These are phyloP conservation scores for Notocelia uddmanniana DNA, from an alignment of 2,888 invertebrate species.

Conservation along the genomic window DNA sequence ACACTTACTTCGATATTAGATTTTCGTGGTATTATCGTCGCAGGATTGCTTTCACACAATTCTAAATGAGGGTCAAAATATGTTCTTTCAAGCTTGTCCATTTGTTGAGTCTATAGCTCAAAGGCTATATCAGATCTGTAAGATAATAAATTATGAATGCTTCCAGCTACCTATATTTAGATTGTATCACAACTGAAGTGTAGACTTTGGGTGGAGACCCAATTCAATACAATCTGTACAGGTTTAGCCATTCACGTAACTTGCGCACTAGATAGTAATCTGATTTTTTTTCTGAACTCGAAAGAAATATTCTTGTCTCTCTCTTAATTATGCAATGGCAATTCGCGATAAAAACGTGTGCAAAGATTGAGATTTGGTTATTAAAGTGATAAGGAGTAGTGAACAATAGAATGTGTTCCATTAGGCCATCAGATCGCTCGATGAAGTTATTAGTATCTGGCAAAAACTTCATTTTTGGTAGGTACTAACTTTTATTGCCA, in stretches of 20 bases:
- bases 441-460: not conserved
- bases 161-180: not conserved
- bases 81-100: too few relatives aligned
- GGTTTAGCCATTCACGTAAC: not conserved
- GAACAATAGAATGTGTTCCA: not conserved
- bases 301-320: not conserved
- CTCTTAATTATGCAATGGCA: constrained; percentile 8
- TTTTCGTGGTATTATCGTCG: too few relatives aligned
- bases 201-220: not conserved
- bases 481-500: too few relatives aligned
- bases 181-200: not conserved
- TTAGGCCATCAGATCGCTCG: not conserved
- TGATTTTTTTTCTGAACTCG: not conserved
- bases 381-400: not conserved
- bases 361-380: constrained; percentile 1
- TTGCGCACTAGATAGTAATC: constrained; percentile 11
- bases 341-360: constrained; percentile 18
- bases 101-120: not conserved
- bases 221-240: not conserved
- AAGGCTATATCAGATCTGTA: not conserved
- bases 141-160: not conserved
- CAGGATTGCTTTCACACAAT: too few relatives aligned
- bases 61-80: too few relatives aligned
- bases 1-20: too few relatives aligned
- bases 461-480: too few relatives aligned